Base-by-base conservation (phyloP, 2,888 invertebrate species). In the Trichacis sp. region DNA sequence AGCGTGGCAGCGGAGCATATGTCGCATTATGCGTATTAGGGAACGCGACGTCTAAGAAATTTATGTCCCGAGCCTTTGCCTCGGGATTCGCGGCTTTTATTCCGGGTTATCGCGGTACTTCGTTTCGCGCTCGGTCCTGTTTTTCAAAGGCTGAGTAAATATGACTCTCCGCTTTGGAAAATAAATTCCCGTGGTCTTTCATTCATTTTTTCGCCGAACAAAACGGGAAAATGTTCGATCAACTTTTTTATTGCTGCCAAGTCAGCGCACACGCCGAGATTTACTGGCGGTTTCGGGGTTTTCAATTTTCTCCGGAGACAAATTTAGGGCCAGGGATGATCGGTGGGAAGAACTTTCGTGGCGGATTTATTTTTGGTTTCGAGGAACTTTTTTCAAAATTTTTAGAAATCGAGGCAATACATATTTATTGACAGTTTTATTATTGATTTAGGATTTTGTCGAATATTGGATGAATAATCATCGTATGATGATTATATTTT, bases 21-120 rank as follows among this genome's bases (percentile, higher is more conserved):
- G 66, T 69, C 66, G 69, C 66, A 66, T 69, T 69, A 69, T 59
- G 66, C 55, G 69, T 66, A 69, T 69, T 69, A 69, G 58, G 60
- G 60, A 42, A 57, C 46, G 49, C 60, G 63, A 55, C 60, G 45
- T 66, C 36, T 42, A 6, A 15, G 38, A 64, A 60, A 68, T 68
- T 64, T 68, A 68, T 65, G 29, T 47, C 46, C 36, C 56, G 36
- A 50, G 42, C 53, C 49, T 40, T 49, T 38, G 30, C 36, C 17
- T 36, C 24, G 38, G 47, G 18, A 11, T 17, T 19, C 29, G 36
- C 50, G 47, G 20, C 60, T 56, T 36, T 46, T 52, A 60, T 60
- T 56, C 56, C 43, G 36, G 30, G 33, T 14, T 11, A 12, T 18
- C 53, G 17, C 50, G 49, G 54, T 57, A 57, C 52, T 53, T 52